Conservation (phyloP, 2,113 vertebrate species). For the Uria aalge region DNA sequence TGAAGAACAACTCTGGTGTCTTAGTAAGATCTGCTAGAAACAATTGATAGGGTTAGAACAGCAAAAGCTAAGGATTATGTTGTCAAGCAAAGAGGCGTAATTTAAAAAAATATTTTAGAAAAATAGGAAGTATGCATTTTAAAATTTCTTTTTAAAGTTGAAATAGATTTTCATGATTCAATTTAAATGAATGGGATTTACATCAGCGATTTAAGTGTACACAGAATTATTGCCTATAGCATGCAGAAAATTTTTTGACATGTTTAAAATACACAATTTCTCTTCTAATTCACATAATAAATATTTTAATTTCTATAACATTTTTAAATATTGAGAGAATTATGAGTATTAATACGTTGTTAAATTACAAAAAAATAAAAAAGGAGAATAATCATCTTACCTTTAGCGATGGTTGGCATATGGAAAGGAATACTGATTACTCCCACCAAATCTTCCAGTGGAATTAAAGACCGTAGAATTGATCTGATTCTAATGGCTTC, state of each 20-base stretch:
- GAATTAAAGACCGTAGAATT: conserved; percentile 93
- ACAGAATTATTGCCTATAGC: not conserved
- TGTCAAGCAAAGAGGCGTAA: not conserved
- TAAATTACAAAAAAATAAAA: not conserved
- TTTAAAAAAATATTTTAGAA: not conserved
- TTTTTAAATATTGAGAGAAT: not conserved
- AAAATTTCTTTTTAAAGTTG: not conserved
- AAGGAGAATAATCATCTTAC: conserved; percentile 56
- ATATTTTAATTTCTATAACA: not conserved
- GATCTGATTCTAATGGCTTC: conserved; percentile 95
- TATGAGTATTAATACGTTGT: not conserved
- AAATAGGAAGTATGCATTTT: not conserved
- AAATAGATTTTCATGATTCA: not conserved
- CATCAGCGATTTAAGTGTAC: not conserved
- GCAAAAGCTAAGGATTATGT: not conserved
- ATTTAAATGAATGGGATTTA: not conserved
- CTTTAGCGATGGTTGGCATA: conserved; percentile 92
- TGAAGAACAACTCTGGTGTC: conserved; percentile 31
- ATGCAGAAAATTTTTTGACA: not conserved
- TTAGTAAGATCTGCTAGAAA: conserved; percentile 9
- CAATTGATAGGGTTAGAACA: not conserved
- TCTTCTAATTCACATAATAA: not conserved
- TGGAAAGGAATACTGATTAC: conserved; percentile 95
- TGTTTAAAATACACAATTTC: not conserved
- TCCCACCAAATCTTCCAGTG: conserved; percentile 91